Base-by-base conservation (phyloP, 2,113 vertebrate species). In the Python bivittatus region DNA sequence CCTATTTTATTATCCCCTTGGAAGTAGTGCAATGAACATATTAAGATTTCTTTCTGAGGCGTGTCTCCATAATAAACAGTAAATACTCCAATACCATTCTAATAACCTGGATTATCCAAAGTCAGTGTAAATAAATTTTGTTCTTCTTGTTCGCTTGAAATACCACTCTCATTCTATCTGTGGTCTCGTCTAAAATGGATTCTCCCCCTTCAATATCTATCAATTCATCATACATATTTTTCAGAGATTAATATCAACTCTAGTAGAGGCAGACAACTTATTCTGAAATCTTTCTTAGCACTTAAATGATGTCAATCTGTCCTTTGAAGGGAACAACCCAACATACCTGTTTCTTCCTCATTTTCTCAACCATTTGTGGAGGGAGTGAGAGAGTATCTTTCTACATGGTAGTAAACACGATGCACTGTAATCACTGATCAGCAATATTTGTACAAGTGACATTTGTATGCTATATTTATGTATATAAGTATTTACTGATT, bases 261-360 rank as follows among this genome's bases (percentile, higher is more conserved):
- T 93, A 90, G 64, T 94, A 94, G 91, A 95, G 88, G 92, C 85
- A 93, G 88, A 91, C 83, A 89, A 33, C 93, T 95, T 84, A 93
- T 97, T 95, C 94, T 87, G 33, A 96, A 97, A 96, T 89, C 57
- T 64, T 95, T 88, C 86, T 86, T 53, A 93, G 91, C 84, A 94
- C 89, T 92, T 95, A 96, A 96, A 88, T 92, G 94, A 94, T 90
- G 61, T 90, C 0, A 93, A 44, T 95, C 95, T 96, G 72, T 95
- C 91, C 91, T 92, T 42, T 91, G 56, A 94, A 94, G 86, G 92
- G 38, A 93, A 86, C 0, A 3, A 52, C 64, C 4, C 1, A 92
- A 1, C 38, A 38, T 42, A 79, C 20, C 33, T 79, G 33, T 79
- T 79, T 9, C 25, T 94, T 1, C 3, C 38, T 91, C 94, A 93